Evolutionary conservation across 1,140 invertebrate species (phyloP), one percentile per base, ranked within the genome.

Genomic region (Drosophila rhopaloa): DNA sequence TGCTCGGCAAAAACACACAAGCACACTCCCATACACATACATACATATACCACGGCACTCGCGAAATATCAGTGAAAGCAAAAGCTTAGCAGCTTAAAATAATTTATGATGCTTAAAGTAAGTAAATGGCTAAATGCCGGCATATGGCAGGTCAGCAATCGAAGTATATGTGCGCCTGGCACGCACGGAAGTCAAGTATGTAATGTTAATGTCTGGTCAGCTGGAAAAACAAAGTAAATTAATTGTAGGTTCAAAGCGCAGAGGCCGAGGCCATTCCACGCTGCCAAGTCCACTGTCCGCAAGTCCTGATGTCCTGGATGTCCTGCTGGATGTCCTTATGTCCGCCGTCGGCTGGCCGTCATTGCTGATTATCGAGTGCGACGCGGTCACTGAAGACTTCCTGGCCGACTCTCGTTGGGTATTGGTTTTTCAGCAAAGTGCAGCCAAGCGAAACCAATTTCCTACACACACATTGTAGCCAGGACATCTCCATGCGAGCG

Each of bases 191-290:
- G 84, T 89, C 84, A 90, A 89, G 84, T 84, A 90, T 84, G 84
- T 89, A 89, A 89, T 89, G 84, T 89, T 89, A 89, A 89, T 89
- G 81, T 89, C 84, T 89, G 84, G 84, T 89, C 84, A 89, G 88
- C 84, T 89, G 84, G 84, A 89, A 89, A 88, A 89, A 89, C 84
- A 89, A 89, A 89, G 84, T 89, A 89, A 89, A 89, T 89, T 89
- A 89, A 89, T 89, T 89, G 84, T 81, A 84, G 81, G 84, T 89
- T 89, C 84, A 89, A 81, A 81, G 84, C 77, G 75, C 73, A 56
- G 35, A 72, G 60, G 47, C 55, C 62, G 35, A 24, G 24, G 24
- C 24, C 24, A 24, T 24, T 24, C 48, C 14, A 27, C 47, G 44
- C 51, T 51, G 58, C 67, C 44, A 40, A 41, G 74, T 58, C 50